Percentiles rank a stretch among this genome's conserved stretches.
Evolutionary conservation across 2,888 invertebrate species (phyloP).

Genomic region (Sepioteuthis lessoniana): DNA sequence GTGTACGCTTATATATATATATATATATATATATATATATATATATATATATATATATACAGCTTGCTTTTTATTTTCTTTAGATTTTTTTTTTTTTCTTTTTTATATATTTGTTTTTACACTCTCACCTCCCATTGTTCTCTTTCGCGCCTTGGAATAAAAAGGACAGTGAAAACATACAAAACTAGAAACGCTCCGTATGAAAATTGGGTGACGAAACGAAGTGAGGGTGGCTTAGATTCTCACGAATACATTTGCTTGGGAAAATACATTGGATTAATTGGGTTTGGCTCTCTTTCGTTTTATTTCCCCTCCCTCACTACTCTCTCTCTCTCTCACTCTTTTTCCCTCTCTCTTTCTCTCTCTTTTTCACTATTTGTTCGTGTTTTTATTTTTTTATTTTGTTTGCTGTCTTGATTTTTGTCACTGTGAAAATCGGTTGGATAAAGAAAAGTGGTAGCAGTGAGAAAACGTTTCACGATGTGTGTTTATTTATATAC

Average conservation of each 20-base stretch:
- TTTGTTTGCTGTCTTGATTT: too few species aligned
- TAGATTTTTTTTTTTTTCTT: too few species aligned
- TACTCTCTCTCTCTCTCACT: neutral
- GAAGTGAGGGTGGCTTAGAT: neutral
- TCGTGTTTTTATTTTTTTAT: neutral
- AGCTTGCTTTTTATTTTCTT: too few species aligned
- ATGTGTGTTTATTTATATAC: too few species aligned
- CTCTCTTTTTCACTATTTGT: neutral
- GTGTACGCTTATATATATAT: neutral
- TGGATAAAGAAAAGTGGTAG: too few species aligned
- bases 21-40: slow-evolving; percentile 2
- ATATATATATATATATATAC: neutral
- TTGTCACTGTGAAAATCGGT: too few species aligned
- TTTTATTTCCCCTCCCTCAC: neutral
- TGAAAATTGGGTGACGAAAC: neutral
- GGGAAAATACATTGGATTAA: neutral
- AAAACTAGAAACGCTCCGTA: slow-evolving; percentile 11
- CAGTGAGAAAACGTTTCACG: too few species aligned
- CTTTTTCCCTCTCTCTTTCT: neutral
- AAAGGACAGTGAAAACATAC: neutral
- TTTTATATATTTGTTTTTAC: neutral
- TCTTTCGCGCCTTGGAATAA: neutral
- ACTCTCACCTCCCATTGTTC: neutral
- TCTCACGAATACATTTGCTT: slow-evolving; percentile 10
- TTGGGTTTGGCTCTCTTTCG: neutral